Evolutionary conservation across 1,140 invertebrate species (phyloP).

Genomic region (Sarcophaga bullata): DNA sequence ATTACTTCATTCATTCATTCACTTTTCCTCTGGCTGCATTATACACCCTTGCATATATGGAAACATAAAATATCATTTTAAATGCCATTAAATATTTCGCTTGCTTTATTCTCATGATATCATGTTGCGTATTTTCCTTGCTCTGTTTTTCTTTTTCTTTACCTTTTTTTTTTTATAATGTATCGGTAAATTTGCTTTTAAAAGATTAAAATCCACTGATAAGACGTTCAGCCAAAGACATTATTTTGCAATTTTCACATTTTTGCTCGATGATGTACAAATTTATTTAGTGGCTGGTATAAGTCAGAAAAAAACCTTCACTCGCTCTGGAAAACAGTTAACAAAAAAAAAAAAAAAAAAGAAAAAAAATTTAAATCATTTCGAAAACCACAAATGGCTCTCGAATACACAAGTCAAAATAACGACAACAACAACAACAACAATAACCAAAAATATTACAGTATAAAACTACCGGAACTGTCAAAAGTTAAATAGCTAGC

Average conservation of each 20-base stretch:
- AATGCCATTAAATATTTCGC: neutral
- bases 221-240: constrained; percentile 9
- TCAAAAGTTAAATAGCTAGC: constrained; percentile 1
- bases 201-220: constrained; percentile 8
- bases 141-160: neutral
- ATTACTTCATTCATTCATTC: neutral
- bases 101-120: neutral
- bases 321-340: neutral
- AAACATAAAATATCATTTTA: constrained; percentile 1
- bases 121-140: neutral
- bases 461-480: neutral
- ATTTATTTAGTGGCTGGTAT: neutral
- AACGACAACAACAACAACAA: neutral
- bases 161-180: neutral
- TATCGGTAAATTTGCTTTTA: neutral
- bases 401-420: neutral
- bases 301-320: neutral
- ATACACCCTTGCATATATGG: too few relatives aligned
- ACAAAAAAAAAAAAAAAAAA: neutral
- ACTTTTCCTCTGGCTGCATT: neutral
- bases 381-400: neutral
- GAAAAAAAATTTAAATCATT: neutral
- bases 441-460: neutral
- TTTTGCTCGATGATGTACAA: neutral
- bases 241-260: constrained; percentile 22